Base-by-base conservation (phyloP, 35 echinoderm and acorn worm species). In the Apostichopus japonicus region DNA sequence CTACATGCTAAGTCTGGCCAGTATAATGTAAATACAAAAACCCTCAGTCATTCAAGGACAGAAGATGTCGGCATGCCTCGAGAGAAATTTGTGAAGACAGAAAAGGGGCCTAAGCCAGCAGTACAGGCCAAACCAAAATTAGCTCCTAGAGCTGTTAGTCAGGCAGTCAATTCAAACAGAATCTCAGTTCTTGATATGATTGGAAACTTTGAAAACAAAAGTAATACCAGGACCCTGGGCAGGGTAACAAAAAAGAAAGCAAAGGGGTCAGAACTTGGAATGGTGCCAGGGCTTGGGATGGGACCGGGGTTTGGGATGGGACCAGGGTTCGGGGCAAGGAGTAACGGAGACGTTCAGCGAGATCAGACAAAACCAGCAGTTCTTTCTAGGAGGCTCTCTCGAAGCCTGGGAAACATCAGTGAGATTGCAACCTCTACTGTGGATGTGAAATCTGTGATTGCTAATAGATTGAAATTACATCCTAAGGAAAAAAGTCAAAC, bases 371-470 rank as follows among this genome's bases (percentile, higher is more conserved):
- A 73, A n/a, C 86, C 86, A 87, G n/a, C 54, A 21, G 86, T 17
- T 21, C 27, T 89, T 4, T 65, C 86, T 53, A 57, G 86, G 21
- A 59, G 86, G 16, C 86, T 89, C 22, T 89, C 86, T 10, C 86
- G 86, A 53, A 89, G 86, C 17, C 86, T 89, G 14, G 86, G 86
- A 7, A 89, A 72, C 86, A 89, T 89, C 44, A 73, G 72, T 72
- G 86, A 89, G 53, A 65, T 89, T 21, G 51, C n/a, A 22, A 57
- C n/a, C 10, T n/a, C 56, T 58, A 59, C 19, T 58, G 1, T 75
- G 15, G 22, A 75, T 75, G n/a, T n/a, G 71, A 6, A 75, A 4
- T 75, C 71, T 23, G 22, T 67, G 11, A 67, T 67, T 19, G 19
- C 11, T 67, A 15, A 19, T 0, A 75, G 22, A 0, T 75, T 75